phyloP scores from a whole-genome alignment of 35 echinoderm and acorn worm species.

The Apostichopus californicus region DNA sequence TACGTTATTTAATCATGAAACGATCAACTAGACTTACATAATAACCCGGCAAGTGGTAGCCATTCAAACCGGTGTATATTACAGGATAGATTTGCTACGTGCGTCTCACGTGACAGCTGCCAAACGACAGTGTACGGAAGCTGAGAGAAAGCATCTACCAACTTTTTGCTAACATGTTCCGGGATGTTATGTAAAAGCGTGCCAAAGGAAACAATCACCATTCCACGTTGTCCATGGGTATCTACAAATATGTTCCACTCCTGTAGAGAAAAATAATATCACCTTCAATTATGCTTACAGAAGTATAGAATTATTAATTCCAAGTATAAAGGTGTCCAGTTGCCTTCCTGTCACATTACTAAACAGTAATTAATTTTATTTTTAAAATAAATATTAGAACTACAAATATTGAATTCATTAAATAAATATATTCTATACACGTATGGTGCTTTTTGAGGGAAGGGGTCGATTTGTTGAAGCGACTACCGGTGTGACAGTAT shows the following conservation, averaged over 20 bases:
- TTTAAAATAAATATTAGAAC: too few relatives aligned
- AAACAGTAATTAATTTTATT: too few relatives aligned
- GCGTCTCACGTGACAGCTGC: neutral
- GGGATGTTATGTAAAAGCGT: slow-evolving; percentile 11
- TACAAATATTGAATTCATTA: too few relatives aligned
- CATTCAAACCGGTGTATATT: slow-evolving; percentile 9
- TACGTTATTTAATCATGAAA: too few relatives aligned
- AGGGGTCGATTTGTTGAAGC: too few relatives aligned
- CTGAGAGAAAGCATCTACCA: neutral
- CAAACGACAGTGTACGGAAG: slow-evolving; percentile 26
- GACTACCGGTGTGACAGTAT: too few relatives aligned
- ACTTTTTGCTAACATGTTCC: neutral
- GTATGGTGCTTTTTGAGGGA: too few relatives aligned
- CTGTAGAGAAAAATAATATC: neutral
- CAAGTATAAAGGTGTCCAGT: too few relatives aligned
- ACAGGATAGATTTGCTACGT: neutral
- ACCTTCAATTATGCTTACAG: neutral
- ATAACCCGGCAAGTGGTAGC: neutral
- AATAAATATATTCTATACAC: too few relatives aligned
- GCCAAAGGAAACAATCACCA: slow-evolving; percentile 29
- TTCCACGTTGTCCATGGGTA: neutral
- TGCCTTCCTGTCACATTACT: too few relatives aligned
- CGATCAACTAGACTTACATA: neutral
- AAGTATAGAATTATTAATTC: neutral
- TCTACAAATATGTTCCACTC: slow-evolving; percentile 13